Evolutionary conservation across 2,113 vertebrate species (phyloP).

Genomic region (Psittacula cyanocephala): DNA sequence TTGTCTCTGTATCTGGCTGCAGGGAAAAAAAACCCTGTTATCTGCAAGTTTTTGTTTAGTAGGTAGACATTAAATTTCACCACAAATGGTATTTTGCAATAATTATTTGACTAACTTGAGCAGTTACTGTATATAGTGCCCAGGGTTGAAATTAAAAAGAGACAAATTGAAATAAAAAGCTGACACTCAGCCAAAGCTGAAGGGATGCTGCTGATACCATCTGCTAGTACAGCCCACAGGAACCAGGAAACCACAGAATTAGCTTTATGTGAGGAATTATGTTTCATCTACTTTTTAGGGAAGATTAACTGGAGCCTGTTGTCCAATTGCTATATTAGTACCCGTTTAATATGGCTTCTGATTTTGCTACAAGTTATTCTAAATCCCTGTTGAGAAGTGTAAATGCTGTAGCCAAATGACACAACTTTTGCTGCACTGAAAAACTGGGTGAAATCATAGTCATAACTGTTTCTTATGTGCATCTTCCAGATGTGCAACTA

Average conservation of each 20-base stretch:
- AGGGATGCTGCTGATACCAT: slow-evolving; percentile 31
- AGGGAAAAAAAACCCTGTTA: not conserved
- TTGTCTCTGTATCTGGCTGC: not conserved
- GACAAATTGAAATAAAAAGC: slow-evolving; percentile 32
- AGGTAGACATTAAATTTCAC: not conserved
- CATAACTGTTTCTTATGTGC: not conserved
- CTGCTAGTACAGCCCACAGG: slow-evolving; percentile 33
- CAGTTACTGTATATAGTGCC: slow-evolving; percentile 18
- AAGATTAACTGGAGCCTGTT: slow-evolving; percentile 8
- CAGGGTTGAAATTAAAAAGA: slow-evolving; percentile 34
- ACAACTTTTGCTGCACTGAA: not conserved
- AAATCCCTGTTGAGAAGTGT: not conserved
- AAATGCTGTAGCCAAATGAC: not conserved
- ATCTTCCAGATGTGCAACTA: not conserved
- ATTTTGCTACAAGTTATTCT: slow-evolving; percentile 6
- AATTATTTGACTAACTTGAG: slow-evolving; percentile 42
- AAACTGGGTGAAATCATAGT: not conserved
- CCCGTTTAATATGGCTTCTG: not conserved
- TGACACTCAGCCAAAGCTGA: slow-evolving; percentile 37
- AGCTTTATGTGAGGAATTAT: slow-evolving; percentile 29
- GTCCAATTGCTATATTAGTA: slow-evolving; percentile 5
- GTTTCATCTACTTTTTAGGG: slow-evolving; percentile 36
- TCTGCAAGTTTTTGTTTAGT: not conserved
- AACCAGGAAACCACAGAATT: slow-evolving; percentile 38
- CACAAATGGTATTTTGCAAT: slow-evolving; percentile 16